phyloP scores from a whole-genome alignment of 30 jellyfish, hydroid and myxozoan species.

The Aurelia coerulea region DNA sequence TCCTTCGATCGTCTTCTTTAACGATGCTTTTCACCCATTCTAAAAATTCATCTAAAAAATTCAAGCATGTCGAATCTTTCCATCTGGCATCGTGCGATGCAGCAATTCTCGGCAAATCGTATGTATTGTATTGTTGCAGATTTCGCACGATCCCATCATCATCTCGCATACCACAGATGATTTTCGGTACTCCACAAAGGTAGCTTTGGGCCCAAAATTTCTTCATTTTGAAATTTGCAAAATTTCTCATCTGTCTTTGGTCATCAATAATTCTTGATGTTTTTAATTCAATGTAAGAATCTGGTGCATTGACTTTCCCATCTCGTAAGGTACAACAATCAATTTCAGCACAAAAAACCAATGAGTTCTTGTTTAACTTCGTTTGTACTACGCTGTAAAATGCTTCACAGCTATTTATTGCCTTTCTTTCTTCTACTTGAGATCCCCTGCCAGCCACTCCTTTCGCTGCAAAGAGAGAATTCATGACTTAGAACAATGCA shows the following conservation, averaged over 20 bases:
- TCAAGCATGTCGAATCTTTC: slow-evolving; percentile 78
- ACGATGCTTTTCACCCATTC: slow-evolving; percentile 73
- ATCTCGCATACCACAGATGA: slow-evolving; percentile 91
- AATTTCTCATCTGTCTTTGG: slow-evolving; percentile 66
- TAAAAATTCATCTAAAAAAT: slow-evolving; percentile 76
- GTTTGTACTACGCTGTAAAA: slow-evolving; percentile 85
- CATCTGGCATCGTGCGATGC: slow-evolving; percentile 39
- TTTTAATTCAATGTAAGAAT: slow-evolving; percentile 80
- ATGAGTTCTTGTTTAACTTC: slow-evolving; percentile 70
- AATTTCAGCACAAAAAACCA: slow-evolving; percentile 91
- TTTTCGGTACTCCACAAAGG: slow-evolving; percentile 88
- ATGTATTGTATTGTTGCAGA: slow-evolving; percentile 50
- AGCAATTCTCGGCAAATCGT: slow-evolving; percentile 76
- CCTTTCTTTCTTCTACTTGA: not conserved
- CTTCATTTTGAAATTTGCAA: slow-evolving; percentile 78
- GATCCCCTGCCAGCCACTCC: too few relatives aligned
- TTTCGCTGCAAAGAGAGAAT: too few relatives aligned
- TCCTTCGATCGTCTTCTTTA: slow-evolving; percentile 47
- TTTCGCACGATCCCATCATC: slow-evolving; percentile 87
- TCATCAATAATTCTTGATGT: slow-evolving; percentile 74
- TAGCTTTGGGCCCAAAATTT: slow-evolving; percentile 98
- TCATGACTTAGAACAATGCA: too few relatives aligned
- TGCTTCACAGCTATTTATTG: slow-evolving; percentile 80
- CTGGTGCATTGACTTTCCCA: slow-evolving; percentile 66
- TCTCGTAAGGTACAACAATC: slow-evolving; percentile 74